These are phyloP conservation scores for Helicoverpa zea DNA, from an alignment of 1,140 invertebrate genomes.

Conservation along the genomic window DNA sequence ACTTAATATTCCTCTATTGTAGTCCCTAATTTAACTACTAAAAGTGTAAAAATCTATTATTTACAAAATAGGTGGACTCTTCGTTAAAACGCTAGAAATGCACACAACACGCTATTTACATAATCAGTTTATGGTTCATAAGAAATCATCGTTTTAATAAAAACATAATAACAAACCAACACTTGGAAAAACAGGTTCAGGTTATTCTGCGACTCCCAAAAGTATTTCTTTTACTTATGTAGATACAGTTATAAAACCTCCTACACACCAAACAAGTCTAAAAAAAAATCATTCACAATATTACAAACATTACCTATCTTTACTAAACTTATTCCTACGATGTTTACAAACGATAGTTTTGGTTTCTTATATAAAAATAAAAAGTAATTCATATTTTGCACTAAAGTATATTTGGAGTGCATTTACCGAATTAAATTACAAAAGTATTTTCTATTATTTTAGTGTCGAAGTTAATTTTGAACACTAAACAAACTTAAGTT, in stretches of 20 bases:
- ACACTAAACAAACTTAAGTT: not conserved
- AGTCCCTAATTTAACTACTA: conserved; percentile 67
- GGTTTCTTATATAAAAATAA: conserved; percentile 78
- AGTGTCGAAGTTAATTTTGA: not conserved
- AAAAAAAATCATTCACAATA: conserved; percentile 27
- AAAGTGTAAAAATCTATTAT: conserved; percentile 85
- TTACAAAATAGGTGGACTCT: conserved; percentile 87
- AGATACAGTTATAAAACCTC: not conserved
- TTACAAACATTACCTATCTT: not conserved
- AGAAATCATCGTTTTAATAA: conserved; percentile 14
- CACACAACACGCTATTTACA: conserved; percentile 78
- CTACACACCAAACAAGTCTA: conserved; percentile 20
- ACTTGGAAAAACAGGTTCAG: not conserved
- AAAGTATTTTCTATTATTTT: not conserved
- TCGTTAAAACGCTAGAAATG: conserved; percentile 81
- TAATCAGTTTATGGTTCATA: conserved; percentile 9
- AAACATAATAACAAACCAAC: conserved; percentile 25
- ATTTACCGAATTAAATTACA: conserved; percentile 24
- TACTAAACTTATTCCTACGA: conserved; percentile 28
- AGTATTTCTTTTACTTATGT: not conserved
- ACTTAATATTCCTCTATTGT: conserved; percentile 66
- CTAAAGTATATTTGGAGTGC: conserved; percentile 25
- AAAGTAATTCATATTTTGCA: conserved; percentile 48
- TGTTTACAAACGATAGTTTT: conserved; percentile 66
- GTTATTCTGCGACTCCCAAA: not conserved